phyloP scores from a whole-genome alignment of 2,113 vertebrate species.

The Triplophysa rosa region DNA sequence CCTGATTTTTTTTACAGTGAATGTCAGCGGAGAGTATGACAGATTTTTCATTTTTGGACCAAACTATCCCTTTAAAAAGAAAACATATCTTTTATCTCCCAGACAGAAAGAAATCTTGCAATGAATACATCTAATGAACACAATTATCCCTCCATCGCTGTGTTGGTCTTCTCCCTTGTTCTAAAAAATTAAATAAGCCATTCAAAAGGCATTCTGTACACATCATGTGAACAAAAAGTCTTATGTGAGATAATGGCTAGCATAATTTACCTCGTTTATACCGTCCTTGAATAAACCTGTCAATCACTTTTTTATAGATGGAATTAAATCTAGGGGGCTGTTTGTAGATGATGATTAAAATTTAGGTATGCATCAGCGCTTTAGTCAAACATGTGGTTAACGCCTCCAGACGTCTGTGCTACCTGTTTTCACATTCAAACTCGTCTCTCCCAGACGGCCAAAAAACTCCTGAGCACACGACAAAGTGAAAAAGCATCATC shows the following conservation, averaged over 20 bases:
- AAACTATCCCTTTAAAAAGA: background rate
- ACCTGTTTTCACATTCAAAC: constrained; percentile 47
- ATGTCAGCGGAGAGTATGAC: too few species aligned
- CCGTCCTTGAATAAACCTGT: constrained; percentile 38
- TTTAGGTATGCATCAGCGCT: constrained; percentile 55
- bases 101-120: background rate
- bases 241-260: constrained; percentile 12
- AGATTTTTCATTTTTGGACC: too few species aligned
- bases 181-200: background rate
- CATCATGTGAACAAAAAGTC: constrained; percentile 24
- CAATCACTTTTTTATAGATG: constrained; percentile 42
- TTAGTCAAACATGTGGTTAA: constrained; percentile 58
- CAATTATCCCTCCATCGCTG: background rate
- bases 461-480: constrained; percentile 40
- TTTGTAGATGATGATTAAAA: constrained; percentile 58
- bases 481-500: constrained; percentile 53
- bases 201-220: background rate
- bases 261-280: constrained; percentile 35
- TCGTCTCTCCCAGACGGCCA: constrained; percentile 19
- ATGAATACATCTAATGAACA: background rate
- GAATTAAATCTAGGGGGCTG: constrained; percentile 49
- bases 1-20: too few species aligned
- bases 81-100: background rate
- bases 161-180: background rate
- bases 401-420: constrained; percentile 56